Evolutionary conservation across 2,113 vertebrate genomes (phyloP).

Genomic region (Galbula dea): DNA sequence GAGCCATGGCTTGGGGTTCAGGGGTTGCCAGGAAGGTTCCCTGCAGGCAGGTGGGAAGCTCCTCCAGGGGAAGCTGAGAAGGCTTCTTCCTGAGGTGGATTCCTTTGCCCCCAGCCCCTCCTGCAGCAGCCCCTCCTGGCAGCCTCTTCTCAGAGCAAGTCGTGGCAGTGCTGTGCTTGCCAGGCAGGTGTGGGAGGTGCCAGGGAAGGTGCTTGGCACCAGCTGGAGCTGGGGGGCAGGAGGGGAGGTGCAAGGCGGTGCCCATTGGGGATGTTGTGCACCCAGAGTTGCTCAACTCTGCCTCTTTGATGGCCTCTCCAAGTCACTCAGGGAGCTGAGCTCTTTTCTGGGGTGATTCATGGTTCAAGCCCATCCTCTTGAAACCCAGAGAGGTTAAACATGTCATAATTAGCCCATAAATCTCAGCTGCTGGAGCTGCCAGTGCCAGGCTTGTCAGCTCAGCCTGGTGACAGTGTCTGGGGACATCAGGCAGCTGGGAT

Average conservation of each 20-base stretch:
- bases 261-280: neutral
- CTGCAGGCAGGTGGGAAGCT: neutral
- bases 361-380: too few species aligned
- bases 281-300: neutral
- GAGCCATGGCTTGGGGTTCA: neutral
- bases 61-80: neutral
- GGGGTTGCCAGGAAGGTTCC: neutral
- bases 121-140: accelerated
- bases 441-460: neutral
- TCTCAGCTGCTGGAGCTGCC: neutral
- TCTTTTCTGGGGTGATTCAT: neutral
- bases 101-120: too few species aligned
- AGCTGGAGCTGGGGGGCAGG: neutral
- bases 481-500: neutral
- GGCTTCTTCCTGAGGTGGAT: too few species aligned
- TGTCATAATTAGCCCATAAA: neutral
- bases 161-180: neutral
- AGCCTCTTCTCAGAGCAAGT: neutral
- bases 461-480: neutral
- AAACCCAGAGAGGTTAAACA: neutral
- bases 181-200: neutral
- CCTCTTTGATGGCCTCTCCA: neutral
- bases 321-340: neutral
- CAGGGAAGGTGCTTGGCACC: neutral
- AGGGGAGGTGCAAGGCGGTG: neutral